Base-by-base conservation (phyloP, 2,888 invertebrate species). In the Troides oblongomaculatus region DNA sequence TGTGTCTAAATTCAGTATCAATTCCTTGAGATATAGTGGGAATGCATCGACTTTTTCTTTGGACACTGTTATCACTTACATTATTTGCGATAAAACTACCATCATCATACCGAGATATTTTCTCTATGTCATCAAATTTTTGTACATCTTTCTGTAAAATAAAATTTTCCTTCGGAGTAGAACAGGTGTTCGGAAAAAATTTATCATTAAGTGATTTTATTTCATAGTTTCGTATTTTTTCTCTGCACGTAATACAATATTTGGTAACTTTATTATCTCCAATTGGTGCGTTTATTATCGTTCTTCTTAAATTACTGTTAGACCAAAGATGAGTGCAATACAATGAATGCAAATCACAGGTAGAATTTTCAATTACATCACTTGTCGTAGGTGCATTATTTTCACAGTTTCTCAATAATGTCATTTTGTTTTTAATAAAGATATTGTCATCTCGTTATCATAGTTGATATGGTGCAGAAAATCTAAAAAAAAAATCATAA, bases 211-310 rank as follows among this genome's bases (percentile, higher is more conserved):
- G 76, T 66, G 86, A 81, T 74, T 81, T 85, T 69, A 92, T 75
- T 76, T 90, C 86, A 83, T 92, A 92, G 81, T 88, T 91, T 80
- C 91, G 86, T 78, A 91, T 88, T 82, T 92, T 92, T 67, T 90
- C 90, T 75, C 81, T 87, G 78, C 91, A 92, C 10, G 87, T 85
- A 71, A 89, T 88, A 75, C 92, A 92, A 76, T 90, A 86, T 76
- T 86, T 87, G 72, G 86, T 84, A 62, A 79, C 78, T 81, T 81
- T 85, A 70, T 77, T 83, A 70, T 90, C 82, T 67, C 77, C 78
- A 73, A 76, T 75, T 60, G 85, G 82, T 70, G 81, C 79, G 75
- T 84, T 82, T 74, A 90, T 77, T 66, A 88, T 81, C 64, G 83
- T 82, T 75, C 81, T 86, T 76, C 89, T 83, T 72, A 89, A 79